Evolutionary conservation across 92 coral and sea anemone genomes (phyloP).

Genomic region (Phenganax stokvisi): DNA sequence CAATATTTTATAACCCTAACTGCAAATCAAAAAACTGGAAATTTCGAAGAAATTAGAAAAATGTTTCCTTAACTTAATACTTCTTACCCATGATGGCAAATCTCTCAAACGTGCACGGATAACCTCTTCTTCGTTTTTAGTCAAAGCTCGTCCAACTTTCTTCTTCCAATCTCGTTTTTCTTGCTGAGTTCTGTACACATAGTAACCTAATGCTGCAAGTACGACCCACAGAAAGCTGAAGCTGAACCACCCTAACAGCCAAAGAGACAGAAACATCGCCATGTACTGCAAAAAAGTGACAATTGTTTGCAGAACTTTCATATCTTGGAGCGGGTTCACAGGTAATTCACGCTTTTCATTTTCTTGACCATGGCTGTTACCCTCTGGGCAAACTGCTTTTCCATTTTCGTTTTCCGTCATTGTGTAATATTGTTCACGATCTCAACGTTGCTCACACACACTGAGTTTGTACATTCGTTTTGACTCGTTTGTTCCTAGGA

Average conservation of each 20-base stretch:
- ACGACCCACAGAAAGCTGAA: slow-evolving; percentile 63
- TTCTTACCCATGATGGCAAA: slow-evolving; percentile 79
- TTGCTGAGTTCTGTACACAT: slow-evolving; percentile 47
- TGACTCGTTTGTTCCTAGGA: background rate
- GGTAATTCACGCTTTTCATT: background rate
- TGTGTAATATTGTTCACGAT: background rate
- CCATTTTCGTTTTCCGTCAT: slow-evolving; percentile 3
- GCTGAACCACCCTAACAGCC: slow-evolving; percentile 66
- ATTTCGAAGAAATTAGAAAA: background rate
- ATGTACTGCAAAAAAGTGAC: slow-evolving; percentile 55
- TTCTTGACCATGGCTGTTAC: background rate
- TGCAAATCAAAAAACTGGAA: background rate
- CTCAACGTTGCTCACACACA: background rate
- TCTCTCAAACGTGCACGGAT: slow-evolving; percentile 60
- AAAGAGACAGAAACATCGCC: slow-evolving; percentile 51
- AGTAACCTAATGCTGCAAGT: slow-evolving; percentile 44
- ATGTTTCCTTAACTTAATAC: no score
- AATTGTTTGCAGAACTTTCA: slow-evolving; percentile 39
- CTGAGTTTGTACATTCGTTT: background rate
- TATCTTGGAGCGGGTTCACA: slow-evolving; percentile 15
- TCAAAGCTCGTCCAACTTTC: slow-evolving; percentile 49
- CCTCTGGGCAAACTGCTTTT: background rate
- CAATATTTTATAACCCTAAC: background rate
- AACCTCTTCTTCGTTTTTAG: slow-evolving; percentile 56
- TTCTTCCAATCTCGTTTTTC: slow-evolving; percentile 56